Conservation (phyloP, 2,888 invertebrate genomes). For the Labia minor region DNA sequence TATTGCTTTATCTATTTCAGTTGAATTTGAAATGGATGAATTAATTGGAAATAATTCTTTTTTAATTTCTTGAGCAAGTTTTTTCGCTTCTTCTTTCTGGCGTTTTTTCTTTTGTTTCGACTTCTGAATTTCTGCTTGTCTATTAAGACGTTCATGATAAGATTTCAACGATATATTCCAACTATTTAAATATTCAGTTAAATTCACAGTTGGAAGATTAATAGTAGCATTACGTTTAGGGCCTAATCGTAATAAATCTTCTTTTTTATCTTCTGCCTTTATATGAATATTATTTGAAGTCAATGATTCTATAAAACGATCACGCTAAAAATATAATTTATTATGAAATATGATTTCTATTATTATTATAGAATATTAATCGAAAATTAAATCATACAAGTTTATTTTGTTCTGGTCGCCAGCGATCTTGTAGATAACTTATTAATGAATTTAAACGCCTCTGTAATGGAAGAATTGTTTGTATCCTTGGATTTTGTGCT, state of each 20-base stretch:
- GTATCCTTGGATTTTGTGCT: conserved; percentile 82
- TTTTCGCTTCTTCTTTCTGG: neutral
- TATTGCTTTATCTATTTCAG: neutral
- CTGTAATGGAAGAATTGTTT: conserved; percentile 61
- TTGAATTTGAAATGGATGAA: neutral
- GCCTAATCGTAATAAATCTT: conserved; percentile 36
- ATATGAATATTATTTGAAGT: neutral
- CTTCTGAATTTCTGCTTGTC: neutral
- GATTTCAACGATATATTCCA: conserved; percentile 56
- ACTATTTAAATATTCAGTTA: conserved; percentile 62
- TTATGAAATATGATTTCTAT: conserved; percentile 15
- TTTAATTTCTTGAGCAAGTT: neutral
- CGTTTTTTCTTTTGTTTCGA: neutral
- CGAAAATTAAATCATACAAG: conserved; percentile 42
- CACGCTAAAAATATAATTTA: conserved; percentile 15
- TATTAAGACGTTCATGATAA: conserved; percentile 56
- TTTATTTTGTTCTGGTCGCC: conserved; percentile 51
- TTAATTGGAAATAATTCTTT: neutral
- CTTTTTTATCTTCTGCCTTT: conserved; percentile 30
- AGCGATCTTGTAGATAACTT: conserved; percentile 60
- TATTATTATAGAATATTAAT: conserved; percentile 27
- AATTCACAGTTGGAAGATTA: conserved; percentile 58
- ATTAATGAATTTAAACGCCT: conserved; percentile 60
- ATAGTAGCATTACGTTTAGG: conserved; percentile 52
- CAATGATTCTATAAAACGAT: neutral